phyloP scores from a whole-genome alignment of 2,888 invertebrate species.

The Daptonema setosum region DNA sequence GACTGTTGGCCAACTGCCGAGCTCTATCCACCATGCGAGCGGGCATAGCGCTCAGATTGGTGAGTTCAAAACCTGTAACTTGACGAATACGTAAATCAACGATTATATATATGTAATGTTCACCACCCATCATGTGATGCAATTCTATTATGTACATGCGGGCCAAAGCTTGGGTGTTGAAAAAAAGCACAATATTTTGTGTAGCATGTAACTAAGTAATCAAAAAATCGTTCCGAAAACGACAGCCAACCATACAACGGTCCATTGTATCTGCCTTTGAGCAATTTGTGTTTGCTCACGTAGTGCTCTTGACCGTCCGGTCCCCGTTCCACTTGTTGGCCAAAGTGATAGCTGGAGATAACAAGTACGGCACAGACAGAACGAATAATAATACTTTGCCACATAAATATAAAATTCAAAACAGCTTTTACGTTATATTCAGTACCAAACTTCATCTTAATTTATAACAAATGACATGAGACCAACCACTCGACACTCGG shows the following conservation, averaged over 20 bases:
- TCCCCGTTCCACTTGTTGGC: constrained; percentile 14
- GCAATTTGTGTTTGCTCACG: constrained; percentile 24
- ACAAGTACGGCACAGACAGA: too few relatives aligned
- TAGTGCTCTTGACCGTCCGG: constrained; percentile 18
- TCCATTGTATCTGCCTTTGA: constrained; percentile 24
- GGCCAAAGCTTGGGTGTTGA: too few relatives aligned
- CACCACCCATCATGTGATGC: too few relatives aligned
- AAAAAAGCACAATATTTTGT: constrained; percentile 9
- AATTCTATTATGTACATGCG: too few relatives aligned
- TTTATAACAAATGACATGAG: too few relatives aligned
- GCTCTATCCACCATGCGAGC: constrained; percentile 25
- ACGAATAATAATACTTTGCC: too few relatives aligned
- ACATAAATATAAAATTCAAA: too few relatives aligned
- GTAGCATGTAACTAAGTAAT: constrained; percentile 10
- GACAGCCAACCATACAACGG: constrained; percentile 26
- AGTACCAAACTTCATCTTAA: too few relatives aligned
- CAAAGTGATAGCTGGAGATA: constrained; percentile 14
- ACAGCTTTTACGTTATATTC: too few relatives aligned
- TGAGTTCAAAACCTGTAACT: constrained; percentile 28
- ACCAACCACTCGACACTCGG: constrained; percentile 32
- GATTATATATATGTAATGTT: constrained; percentile 3
- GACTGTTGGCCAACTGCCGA: constrained; percentile 16
- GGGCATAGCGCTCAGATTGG: constrained; percentile 29
- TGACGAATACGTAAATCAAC: constrained; percentile 6
- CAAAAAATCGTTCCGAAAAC: too few relatives aligned